These are phyloP conservation scores for Lerema accius DNA, from an alignment of 1,140 invertebrate genomes.

Conservation along the genomic window DNA sequence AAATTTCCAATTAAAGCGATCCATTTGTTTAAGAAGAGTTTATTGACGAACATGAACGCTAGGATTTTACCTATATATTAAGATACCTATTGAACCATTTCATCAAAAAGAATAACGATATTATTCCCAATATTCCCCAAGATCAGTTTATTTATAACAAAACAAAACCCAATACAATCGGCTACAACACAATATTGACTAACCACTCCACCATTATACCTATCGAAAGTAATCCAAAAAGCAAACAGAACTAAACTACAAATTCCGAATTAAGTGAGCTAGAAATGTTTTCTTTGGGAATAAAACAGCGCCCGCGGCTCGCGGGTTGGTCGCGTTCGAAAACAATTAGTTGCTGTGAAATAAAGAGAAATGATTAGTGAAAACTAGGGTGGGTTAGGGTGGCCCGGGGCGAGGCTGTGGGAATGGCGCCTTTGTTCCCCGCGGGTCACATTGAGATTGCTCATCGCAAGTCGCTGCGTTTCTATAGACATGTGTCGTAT, in stretches of 20 bases:
- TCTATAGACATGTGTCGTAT: conserved; percentile 17
- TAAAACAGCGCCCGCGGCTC: conserved; percentile 47
- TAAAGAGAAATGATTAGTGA: conserved; percentile 54
- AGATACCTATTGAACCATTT: too few species aligned
- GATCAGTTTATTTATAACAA: too few species aligned
- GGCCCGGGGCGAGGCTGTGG: conserved; percentile 69
- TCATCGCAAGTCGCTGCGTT: conserved; percentile 49
- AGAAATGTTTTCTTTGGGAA: conserved; percentile 40
- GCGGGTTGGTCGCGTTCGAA: conserved; percentile 57
- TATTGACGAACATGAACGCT: too few species aligned
- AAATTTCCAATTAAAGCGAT: too few species aligned
- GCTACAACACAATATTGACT: conserved; percentile 5
- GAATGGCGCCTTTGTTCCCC: conserved; percentile 63
- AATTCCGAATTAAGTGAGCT: too few species aligned
- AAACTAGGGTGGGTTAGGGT: conserved; percentile 43
- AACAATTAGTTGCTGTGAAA: conserved; percentile 69
- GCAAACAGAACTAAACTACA: conserved; percentile 32
- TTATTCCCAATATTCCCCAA: too few species aligned
- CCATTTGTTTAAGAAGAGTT: too few species aligned
- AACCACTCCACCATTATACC: conserved; percentile 19
- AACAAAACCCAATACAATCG: too few species aligned
- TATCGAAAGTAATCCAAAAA: conserved; percentile 22
- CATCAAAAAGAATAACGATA: too few species aligned
- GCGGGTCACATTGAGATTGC: conserved; percentile 60
- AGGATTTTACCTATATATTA: too few species aligned